Conservation (phyloP, 2,888 invertebrate genomes). For the Escarpia spicata region DNA sequence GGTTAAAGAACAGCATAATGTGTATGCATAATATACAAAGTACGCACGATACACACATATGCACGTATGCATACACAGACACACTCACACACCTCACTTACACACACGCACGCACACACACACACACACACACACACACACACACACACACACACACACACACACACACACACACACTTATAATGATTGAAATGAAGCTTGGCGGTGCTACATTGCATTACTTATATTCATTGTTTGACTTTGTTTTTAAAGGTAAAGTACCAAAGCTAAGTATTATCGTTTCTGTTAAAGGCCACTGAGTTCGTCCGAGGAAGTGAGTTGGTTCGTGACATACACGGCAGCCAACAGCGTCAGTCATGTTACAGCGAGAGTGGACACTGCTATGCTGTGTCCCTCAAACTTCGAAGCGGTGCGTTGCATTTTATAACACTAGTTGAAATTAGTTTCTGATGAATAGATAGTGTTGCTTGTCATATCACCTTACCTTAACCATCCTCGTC, state of each 20-base stretch:
- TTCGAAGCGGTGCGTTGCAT: background rate
- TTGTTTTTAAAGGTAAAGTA: background rate
- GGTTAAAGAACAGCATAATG: no score
- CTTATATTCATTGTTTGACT: background rate
- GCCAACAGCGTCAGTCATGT: background rate
- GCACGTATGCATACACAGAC: no score
- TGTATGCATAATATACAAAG: no score
- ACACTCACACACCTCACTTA: no score
- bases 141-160: no score
- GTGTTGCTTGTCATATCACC: background rate
- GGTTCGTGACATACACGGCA: background rate
- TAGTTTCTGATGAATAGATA: background rate
- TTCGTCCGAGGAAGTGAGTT: background rate
- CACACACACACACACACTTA: no score
- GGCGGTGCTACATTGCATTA: no score
- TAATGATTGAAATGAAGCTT: no score
- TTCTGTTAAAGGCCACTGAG: background rate
- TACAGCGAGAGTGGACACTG: background rate
- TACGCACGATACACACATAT: no score
- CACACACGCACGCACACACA: no score
- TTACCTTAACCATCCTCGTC: no score
- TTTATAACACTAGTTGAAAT: background rate
- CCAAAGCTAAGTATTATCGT: background rate
- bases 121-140: no score
- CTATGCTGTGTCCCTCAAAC: background rate